Base-by-base conservation (phyloP, 2,888 invertebrate genomes). In the Ophion slaviceki region DNA sequence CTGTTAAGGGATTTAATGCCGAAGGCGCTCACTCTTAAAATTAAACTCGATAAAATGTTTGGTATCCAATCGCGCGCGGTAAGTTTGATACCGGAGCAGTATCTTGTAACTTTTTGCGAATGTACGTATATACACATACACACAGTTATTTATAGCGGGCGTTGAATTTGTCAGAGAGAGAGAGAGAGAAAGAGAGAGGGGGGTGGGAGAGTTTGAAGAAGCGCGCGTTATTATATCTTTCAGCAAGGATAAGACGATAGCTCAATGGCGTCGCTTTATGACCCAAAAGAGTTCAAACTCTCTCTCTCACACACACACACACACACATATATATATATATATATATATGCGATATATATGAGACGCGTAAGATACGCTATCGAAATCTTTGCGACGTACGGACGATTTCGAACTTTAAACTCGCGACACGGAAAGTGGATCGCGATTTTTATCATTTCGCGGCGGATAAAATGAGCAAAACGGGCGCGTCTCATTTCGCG, bases 31-130 rank as follows among this genome's bases (percentile, higher is more conserved):
- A 89, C 89, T 92, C 90, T 90, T 91, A 89, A 92, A 93, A 93
- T 93, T 93, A 93, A 93, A 92, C 92, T 91, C 93, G 93, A 94
- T 93, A 93, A 94, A 93, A 94, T 92, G 93, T 93, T 93, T 93
- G 68, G 67, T 80, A 84, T 82, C 84, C 84, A 84, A 85, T 85
- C 84, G 86, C 59, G 53, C 76, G 74, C 74, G 61, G 78, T 75
- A 81, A 86, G 71, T 86, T 86, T 86, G 77, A 86, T 82, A 85
- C 80, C 79, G 36, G 36, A 20, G 53, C 72, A 57, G 80, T 80
- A 80, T 72, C 72, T 80, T 72, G 36, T 72, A 80, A 71, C 70
- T 66, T 72, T 3, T 71, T 8, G 62, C 53, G 47, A 40, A 71
- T 20, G 20, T 17, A 71, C 5, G 32, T 76, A 53, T 32, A 53